Conservation (phyloP, 2,888 invertebrate species). For the Caenorhabditis panamensis region DNA sequence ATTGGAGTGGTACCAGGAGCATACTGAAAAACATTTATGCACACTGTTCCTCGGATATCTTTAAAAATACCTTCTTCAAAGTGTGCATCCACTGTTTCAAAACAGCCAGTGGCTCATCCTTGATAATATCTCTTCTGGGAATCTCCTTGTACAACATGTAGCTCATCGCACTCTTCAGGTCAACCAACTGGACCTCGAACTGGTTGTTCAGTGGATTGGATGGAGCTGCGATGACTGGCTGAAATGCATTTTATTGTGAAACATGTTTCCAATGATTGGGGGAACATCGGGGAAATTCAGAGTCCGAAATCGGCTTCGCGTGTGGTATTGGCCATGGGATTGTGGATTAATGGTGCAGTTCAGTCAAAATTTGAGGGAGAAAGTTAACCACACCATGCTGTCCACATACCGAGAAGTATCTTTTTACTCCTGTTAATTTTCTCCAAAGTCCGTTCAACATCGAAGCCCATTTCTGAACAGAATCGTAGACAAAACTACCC, state of each 20-base stretch:
- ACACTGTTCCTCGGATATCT: background rate
- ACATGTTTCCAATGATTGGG: background rate
- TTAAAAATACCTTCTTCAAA: constrained; percentile 84
- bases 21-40: constrained; percentile 82
- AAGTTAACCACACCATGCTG: constrained; percentile 52
- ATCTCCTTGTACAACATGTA: constrained; percentile 89
- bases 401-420: constrained; percentile 47
- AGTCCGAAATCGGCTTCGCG: constrained; percentile 7
- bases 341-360: constrained; percentile 52
- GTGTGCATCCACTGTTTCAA: constrained; percentile 87
- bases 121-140: constrained; percentile 86
- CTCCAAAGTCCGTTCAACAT: constrained; percentile 50
- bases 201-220: constrained; percentile 64
- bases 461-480: constrained; percentile 48
- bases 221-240: constrained; percentile 54
- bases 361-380: constrained; percentile 13
- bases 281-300: background rate
- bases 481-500: background rate
- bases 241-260: constrained; percentile 23
- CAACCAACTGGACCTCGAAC: constrained; percentile 87
- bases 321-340: constrained; percentile 13
- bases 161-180: constrained; percentile 91
- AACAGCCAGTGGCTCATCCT: constrained; percentile 87
- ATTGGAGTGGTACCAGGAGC: constrained; percentile 89
- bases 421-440: constrained; percentile 30